Evolutionary conservation across 2,113 vertebrate genomes (phyloP).

Genomic region (Platysternon megacephalum): DNA sequence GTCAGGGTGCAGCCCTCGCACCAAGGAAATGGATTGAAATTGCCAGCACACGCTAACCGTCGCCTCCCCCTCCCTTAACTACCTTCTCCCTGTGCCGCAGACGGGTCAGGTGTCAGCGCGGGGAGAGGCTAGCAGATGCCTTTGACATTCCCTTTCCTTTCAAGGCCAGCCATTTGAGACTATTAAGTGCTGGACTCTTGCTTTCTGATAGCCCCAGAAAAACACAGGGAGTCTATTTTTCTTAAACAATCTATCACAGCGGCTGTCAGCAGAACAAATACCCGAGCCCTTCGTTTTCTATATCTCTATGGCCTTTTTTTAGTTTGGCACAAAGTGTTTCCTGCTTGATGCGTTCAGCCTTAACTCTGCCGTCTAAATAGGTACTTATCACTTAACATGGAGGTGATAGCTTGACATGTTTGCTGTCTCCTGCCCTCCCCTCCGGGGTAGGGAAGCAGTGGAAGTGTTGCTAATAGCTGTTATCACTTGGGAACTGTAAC

Average conservation of each 20-base stretch:
- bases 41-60: not conserved
- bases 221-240: constrained; percentile 76
- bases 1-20: not conserved
- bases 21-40: constrained; percentile 53
- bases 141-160: constrained; percentile 69
- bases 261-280: constrained; percentile 81
- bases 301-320: constrained; percentile 59
- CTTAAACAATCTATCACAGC: constrained; percentile 79
- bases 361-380: constrained; percentile 79
- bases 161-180: constrained; percentile 74
- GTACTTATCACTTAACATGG: constrained; percentile 82
- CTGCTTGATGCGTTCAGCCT: constrained; percentile 74
- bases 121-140: constrained; percentile 13
- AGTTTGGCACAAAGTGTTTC: constrained; percentile 69
- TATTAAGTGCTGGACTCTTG: constrained; percentile 74
- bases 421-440: constrained; percentile 76
- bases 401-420: constrained; percentile 79
- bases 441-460: constrained; percentile 72
- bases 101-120: constrained; percentile 44
- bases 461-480: constrained; percentile 81
- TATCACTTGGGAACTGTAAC: constrained; percentile 79
- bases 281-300: constrained; percentile 69
- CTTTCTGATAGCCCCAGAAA: constrained; percentile 74
- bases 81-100: not conserved
- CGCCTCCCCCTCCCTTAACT: not conserved